Evolutionary conservation across 2,113 vertebrate genomes (phyloP), one percentile per base, ranked within the genome.

Genomic region (Solea solea): DNA sequence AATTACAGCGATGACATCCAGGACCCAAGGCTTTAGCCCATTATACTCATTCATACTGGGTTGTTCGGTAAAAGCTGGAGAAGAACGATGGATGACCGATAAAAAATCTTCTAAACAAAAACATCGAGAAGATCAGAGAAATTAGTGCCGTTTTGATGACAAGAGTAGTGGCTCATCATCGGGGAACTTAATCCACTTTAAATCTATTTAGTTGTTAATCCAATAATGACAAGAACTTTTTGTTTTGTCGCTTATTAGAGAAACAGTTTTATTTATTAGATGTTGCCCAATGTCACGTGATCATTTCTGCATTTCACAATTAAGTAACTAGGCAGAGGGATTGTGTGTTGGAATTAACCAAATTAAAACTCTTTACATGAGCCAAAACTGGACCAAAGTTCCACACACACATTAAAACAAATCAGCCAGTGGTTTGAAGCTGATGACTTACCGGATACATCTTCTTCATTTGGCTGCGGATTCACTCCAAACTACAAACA

Each of bases 401-500:
- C 52, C 70, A 52, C 40, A 82, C 62, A 65, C 3, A 8, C 34
- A 15, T 58, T 11, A 54, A 73, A 80, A 68, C 50, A 72, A 63
- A 74, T 71, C 50, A 71, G 64, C 13, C 44, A 27, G 51, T 13
- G 54, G 52, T 60, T 5, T 56, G n/a, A 40, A n/a, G n/a, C n/a
- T n/a, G n/a, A n/a, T n/a, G n/a, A n/a, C n/a, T n/a, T n/a, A n/a
- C n/a, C n/a, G 10, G 27, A 61, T 21, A 65, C 46, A 68, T 76
- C 69, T 45, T 77, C 46, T 53, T 73, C 59, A 42, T 60, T 69
- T 59, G 57, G 63, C 41, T 25, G 41, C 52, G 52, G 66, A 41
- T 63, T 63, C 41, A 4, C 64, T 63, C 66, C 27, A 53, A 60
- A 53, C 74, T 60, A 67, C 52, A 74, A 64, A 64, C 82, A 83